Evolutionary conservation across 2,888 invertebrate species (phyloP), one percentile per base, ranked within the genome.

Genomic region (Mechanitis mazaeus): DNA sequence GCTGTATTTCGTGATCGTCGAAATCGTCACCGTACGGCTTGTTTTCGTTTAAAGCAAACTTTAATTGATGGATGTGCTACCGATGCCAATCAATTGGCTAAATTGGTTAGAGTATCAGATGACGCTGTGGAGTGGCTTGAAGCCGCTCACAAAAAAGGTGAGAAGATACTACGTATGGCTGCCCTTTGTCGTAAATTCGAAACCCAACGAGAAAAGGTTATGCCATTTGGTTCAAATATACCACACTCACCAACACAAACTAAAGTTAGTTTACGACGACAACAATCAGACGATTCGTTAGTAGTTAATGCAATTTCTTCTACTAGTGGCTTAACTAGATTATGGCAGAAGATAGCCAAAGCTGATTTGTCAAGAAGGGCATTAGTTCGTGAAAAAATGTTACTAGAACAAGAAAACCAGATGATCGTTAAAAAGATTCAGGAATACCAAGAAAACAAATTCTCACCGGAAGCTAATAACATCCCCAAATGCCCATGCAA

Each of bases 141-240:
- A 66, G 71, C 71, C 3, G 80, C 89, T 1, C 71, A 76, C 45
- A 77, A 79, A 60, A 92, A 91, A 73, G 91, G 91, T 3, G 87
- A 91, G 63, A 87, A 86, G 70, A 87, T 93, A 56, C 71, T 91
- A 55, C 85, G 88, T 33, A 71, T 93, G 66, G 85, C 88, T 33
- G 83, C 84, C 33, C 79, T 90, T n/a, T 92, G 93, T 67, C 78
- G 90, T 46, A 92, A 92, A 75, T 90, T 87, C 70, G 92, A 93
- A 79, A 92, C 91, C 0, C 86, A 87, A 65, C 79, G 84, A 12
- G 92, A 92, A 76, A 91, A 90, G 71, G 79, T 91, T 28, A 65
- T 89, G 54, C 89, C 88, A 1, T 91, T 76, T 64, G 87, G 83
- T 55, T 75, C 77, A 6, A 64, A 60, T 20, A 56, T 68, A 55